Base-by-base conservation (phyloP, 2,888 invertebrate genomes). In the Sphaeridia pumilis region DNA sequence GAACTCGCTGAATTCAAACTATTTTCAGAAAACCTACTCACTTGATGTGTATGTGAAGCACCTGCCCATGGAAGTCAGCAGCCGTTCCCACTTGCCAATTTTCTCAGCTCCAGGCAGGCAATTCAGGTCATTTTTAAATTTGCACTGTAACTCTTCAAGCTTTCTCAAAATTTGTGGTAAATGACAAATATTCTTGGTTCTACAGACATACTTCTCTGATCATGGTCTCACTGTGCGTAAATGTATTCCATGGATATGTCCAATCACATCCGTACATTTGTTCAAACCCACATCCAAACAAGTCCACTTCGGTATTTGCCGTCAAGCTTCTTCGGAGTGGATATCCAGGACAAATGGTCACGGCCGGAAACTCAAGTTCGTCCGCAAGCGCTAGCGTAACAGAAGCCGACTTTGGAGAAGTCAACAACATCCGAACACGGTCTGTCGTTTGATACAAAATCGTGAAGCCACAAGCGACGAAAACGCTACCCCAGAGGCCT, bases 291-390 rank as follows among this genome's bases (percentile, higher is more conserved):
- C 57, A 57, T 21, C 57, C 55, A 34, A 46, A 47, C n/a, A 31
- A 17, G 34, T 57, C 55, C 25, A 27, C 42, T 28, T 28, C 22
- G 12, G 50, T 22, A 38, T 22, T 42, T 17, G n/a, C 42, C 3
- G 52, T 2, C 10, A 54, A 41, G 27, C 52, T 54, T 5, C 25
- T 12, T n/a, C 52, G 27, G 10, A 57, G 44, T 14, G 41, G 42
- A 43, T 57, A 55, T 1, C 54, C 57, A n/a, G 55, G 57, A 41
- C 57, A 57, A 7, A 57, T 43, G 28, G 57, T 52, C 5, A 57
- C 49, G 1, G 55, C 17, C n/a, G 57, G 55, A 28, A 57, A 57
- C 26, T 43, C 38, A 17, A 55, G n/a, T 20, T 31, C 20, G 17
- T 49, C 35, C 42, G 38, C 46, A 38, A 48, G 46, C 52, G 52